Conservation (phyloP, 1,140 invertebrate genomes). For the Orchestia grillus region DNA sequence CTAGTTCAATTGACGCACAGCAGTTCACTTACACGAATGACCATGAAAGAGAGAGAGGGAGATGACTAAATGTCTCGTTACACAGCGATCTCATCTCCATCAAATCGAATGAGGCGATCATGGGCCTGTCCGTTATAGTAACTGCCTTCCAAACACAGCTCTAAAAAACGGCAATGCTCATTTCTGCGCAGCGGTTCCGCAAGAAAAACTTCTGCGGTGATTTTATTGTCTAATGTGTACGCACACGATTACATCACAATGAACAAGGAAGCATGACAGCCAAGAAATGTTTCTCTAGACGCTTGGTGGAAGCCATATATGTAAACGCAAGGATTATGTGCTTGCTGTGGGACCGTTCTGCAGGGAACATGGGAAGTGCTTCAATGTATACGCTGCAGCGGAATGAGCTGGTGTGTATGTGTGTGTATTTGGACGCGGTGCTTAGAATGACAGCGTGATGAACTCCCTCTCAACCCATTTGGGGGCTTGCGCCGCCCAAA, state of each 20-base stretch:
- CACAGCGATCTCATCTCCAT: background rate
- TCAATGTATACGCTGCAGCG: background rate
- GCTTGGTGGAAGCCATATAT: background rate
- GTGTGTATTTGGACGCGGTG: background rate
- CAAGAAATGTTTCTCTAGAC: background rate
- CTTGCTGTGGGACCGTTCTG: background rate
- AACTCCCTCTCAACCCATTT: background rate
- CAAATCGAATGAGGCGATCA: background rate
- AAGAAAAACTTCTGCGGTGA: conserved; percentile 12
- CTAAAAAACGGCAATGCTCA: background rate
- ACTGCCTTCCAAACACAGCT: background rate
- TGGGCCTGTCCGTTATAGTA: background rate
- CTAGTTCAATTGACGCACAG: background rate
- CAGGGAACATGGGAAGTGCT: background rate
- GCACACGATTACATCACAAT: background rate
- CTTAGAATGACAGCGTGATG: background rate
- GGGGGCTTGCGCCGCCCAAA: background rate
- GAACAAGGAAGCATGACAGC: conserved; percentile 35
- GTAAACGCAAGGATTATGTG: background rate
- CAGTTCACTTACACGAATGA: background rate
- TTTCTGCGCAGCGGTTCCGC: conserved; percentile 9
- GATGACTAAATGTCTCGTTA: background rate
- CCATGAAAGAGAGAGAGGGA: background rate
- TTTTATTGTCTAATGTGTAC: background rate
- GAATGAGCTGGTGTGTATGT: background rate